These are phyloP conservation scores for Ranitomeya imitator DNA, from an alignment of 2,113 vertebrate genomes.

Conservation along the genomic window DNA sequence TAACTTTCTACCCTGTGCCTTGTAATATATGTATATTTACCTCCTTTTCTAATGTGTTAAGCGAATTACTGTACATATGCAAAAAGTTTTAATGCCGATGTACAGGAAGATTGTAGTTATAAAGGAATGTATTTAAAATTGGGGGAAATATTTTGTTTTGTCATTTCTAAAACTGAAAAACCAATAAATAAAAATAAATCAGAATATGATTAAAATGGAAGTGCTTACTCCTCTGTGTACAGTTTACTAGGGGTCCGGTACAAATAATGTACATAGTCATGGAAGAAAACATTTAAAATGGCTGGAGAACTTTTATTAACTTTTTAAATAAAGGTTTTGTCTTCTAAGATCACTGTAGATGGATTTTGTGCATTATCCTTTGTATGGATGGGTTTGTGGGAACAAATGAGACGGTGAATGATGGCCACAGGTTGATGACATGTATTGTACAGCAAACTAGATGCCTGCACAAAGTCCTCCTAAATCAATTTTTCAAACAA, in stretches of 20 bases:
- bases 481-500: too few relatives aligned
- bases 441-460: neutral
- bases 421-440: neutral
- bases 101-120: slow-evolving; percentile 62
- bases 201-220: neutral
- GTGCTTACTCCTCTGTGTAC: slow-evolving; percentile 75
- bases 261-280: slow-evolving; percentile 75
- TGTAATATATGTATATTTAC: slow-evolving; percentile 77
- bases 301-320: slow-evolving; percentile 78
- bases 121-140: slow-evolving; percentile 57
- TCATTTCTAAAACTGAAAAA: slow-evolving; percentile 34
- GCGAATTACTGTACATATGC: slow-evolving; percentile 62
- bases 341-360: slow-evolving; percentile 65
- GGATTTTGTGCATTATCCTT: neutral
- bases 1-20: slow-evolving; percentile 65
- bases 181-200: neutral
- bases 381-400: neutral
- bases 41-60: slow-evolving; percentile 68
- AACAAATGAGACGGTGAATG: neutral
- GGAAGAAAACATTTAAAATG: slow-evolving; percentile 79
- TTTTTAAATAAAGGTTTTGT: slow-evolving; percentile 73
- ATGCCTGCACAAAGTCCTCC: too few relatives aligned
- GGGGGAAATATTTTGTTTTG: slow-evolving; percentile 35
- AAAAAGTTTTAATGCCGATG: slow-evolving; percentile 59
- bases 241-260: slow-evolving; percentile 74